Evolutionary conservation across 2,113 vertebrate genomes (phyloP).

Genomic region (Odobenus rosmarus): DNA sequence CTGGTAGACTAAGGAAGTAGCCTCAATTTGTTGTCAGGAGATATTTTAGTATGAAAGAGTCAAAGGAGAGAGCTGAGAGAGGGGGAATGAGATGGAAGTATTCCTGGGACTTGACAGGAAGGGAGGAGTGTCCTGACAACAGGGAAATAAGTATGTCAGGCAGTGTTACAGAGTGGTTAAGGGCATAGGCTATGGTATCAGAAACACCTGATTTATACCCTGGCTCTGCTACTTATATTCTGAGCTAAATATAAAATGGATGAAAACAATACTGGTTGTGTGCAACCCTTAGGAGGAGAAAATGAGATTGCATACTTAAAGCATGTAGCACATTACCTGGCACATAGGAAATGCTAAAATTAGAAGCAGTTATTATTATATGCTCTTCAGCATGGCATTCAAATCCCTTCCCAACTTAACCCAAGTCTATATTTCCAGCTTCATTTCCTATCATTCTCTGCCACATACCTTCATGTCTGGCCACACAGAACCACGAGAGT

Average conservation of each 20-base stretch:
- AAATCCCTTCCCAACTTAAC: neutral
- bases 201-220: neutral
- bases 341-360: neutral
- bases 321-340: neutral
- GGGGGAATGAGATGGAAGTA: neutral
- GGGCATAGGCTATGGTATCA: neutral
- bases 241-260: conserved; percentile 25
- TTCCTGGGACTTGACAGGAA: neutral
- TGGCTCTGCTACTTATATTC: neutral
- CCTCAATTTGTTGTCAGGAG: conserved; percentile 23
- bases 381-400: neutral
- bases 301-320: conserved; percentile 20
- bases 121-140: neutral
- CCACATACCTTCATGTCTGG: neutral
- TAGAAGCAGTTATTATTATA: neutral
- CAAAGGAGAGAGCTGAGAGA: neutral
- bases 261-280: conserved; percentile 35
- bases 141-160: neutral
- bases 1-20: neutral
- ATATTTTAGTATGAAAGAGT: conserved; percentile 29
- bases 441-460: neutral
- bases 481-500: neutral
- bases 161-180: neutral
- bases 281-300: neutral
- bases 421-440: neutral